Evolutionary conservation across 2,888 invertebrate genomes (phyloP), one percentile per base, ranked within the genome.

Genomic region (Ochlodes sylvanus): DNA sequence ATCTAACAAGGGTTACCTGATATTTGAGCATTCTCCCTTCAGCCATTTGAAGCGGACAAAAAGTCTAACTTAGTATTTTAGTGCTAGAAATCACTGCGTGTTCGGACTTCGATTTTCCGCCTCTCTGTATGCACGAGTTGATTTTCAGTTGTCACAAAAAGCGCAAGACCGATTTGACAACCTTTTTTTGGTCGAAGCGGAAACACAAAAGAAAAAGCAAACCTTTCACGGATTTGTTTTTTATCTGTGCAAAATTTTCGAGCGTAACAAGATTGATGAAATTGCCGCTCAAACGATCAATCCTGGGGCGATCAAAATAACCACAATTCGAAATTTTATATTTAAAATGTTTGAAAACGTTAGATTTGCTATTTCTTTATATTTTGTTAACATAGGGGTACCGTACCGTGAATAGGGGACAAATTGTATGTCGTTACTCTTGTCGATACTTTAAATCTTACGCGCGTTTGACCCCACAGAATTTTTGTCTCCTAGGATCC

Each of bases 101-200:
- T 54, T 66, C 61, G 55, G 67, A 44, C 61, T 61, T 61, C 67
- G 67, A 67, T 67, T 67, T 70, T 72, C 70, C 68, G 63, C 62
- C 69, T 70, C 66, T 71, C 70, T 72, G 50, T 72, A 61, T 72
- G 70, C 67, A 55, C 67, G 67, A 67, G 67, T 67, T 67, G 67
- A 67, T 67, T 72, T 72, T 66, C 70, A 70, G 70, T 72, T 72
- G 72, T 70, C 70, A 72, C 70, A 68, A 72, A 72, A 72, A 72
- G 70, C 68, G 64, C 70, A 70, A 58, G 67, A 70, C 68, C 70
- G 72, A 72, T 70, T 72, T 60, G 69, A 70, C 70, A 70, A 72
- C 70, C 70, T 69, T 72, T 70, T 72, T 71, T 71, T 70, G 69
- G 68, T 69, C 63, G 63, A 56, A 70, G 63, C 70, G 72, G 69